Conservation (phyloP, 2,797 vertebrate genomes). For the Arvicola amphibius region DNA sequence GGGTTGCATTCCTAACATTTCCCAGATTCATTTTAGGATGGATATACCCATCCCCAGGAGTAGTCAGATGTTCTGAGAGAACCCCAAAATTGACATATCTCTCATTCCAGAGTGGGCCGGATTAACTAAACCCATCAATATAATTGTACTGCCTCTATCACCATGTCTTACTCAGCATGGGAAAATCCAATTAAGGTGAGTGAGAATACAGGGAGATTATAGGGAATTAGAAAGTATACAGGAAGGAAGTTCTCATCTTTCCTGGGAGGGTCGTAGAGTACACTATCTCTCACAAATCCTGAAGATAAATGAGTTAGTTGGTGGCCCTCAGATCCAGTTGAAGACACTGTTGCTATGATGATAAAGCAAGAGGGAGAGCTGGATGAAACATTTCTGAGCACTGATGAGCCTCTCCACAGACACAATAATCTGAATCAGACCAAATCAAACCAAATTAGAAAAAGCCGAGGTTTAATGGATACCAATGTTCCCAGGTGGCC, state of each 20-base stretch:
- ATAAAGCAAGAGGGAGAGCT: background rate
- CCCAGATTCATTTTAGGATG: background rate
- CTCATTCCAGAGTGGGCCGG: background rate
- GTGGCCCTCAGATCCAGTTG: background rate
- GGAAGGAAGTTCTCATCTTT: background rate
- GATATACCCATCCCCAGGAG: background rate
- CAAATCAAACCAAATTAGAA: too few relatives aligned
- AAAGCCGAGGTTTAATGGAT: too few relatives aligned
- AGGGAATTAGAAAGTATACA: too few relatives aligned
- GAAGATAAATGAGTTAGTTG: background rate
- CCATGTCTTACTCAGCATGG: background rate
- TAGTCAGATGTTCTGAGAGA: background rate
- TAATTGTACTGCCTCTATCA: background rate
- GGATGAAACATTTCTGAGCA: background rate
- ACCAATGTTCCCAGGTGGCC: too few relatives aligned
- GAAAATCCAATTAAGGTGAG: background rate
- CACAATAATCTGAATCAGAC: too few relatives aligned
- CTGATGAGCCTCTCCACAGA: too few relatives aligned
- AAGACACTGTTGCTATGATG: background rate
- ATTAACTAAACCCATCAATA: background rate
- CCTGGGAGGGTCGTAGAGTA: too few relatives aligned
- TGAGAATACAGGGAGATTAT: background rate
- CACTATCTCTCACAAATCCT: background rate
- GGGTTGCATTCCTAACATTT: background rate
- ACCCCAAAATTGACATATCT: background rate